Conservation (phyloP, 2,888 invertebrate species). For the Phymatocera aterrima region DNA sequence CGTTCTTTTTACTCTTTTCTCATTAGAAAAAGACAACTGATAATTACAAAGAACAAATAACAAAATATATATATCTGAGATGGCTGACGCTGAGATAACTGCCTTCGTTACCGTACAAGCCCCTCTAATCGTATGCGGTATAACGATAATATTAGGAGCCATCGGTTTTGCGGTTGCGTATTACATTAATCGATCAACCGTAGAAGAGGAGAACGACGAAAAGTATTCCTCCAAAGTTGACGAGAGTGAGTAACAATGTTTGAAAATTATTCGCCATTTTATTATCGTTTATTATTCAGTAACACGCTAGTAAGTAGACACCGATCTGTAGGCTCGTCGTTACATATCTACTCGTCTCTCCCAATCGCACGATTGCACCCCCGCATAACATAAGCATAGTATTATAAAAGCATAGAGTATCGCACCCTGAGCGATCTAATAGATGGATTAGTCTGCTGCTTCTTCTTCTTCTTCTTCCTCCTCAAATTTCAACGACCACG, state of each 20-base stretch:
- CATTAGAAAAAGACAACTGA: not conserved
- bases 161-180: conserved; percentile 56
- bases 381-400: not conserved
- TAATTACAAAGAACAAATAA: not conserved
- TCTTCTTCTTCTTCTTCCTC: too few species aligned
- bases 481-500: not conserved
- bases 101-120: conserved; percentile 49
- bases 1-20: not conserved
- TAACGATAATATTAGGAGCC: conserved; percentile 56
- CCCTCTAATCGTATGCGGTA: conserved; percentile 51
- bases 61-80: conserved; percentile 16
- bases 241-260: conserved; percentile 16
- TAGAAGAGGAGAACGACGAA: not conserved
- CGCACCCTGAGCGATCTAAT: not conserved
- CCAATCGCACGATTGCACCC: not conserved
- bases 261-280: not conserved
- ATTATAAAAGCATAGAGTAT: not conserved
- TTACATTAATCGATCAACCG: conserved; percentile 53
- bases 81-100: conserved; percentile 51
- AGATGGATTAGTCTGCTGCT: not conserved
- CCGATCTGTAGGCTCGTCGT: too few species aligned
- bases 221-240: not conserved
- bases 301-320: too few species aligned
- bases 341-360: too few species aligned
- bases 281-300: not conserved